phyloP scores from a whole-genome alignment of 2,888 invertebrate species.

The Silvanus unidentatus region DNA sequence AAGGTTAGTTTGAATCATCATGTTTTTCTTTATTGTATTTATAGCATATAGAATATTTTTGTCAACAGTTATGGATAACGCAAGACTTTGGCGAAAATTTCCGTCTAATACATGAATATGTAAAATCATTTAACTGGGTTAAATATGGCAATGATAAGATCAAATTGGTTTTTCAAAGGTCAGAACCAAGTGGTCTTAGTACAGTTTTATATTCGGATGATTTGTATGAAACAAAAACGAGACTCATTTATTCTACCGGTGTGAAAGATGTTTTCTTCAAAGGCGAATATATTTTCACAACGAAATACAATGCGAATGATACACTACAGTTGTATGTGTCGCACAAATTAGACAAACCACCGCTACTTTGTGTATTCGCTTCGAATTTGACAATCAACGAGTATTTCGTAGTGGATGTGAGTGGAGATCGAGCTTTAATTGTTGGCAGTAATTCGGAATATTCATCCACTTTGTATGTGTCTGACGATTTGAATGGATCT shows the following conservation, averaged over 20 bases:
- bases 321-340: conserved; percentile 66
- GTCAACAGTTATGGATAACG: conserved; percentile 65
- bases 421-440: conserved; percentile 72
- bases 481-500: conserved; percentile 56
- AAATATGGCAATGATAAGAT: conserved; percentile 42
- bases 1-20: conserved; percentile 46
- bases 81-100: conserved; percentile 70
- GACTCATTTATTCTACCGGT: conserved; percentile 45
- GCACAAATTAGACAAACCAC: conserved; percentile 61
- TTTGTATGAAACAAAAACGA: conserved; percentile 30
- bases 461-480: conserved; percentile 74
- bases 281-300: conserved; percentile 81
- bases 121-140: conserved; percentile 74
- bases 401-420: conserved; percentile 80
- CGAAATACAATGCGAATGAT: too few species aligned
- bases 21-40: neutral
- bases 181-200: conserved; percentile 55
- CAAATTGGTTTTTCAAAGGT: conserved; percentile 64
- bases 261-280: conserved; percentile 78
- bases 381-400: conserved; percentile 59
- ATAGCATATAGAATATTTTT: too few species aligned
- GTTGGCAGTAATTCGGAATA: conserved; percentile 73
- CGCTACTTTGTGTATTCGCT: conserved; percentile 70
- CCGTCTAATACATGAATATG: conserved; percentile 61
- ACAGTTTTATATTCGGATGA: conserved; percentile 47